phyloP scores from a whole-genome alignment of 2,888 invertebrate species.

The Hoplodrina ambigua region DNA sequence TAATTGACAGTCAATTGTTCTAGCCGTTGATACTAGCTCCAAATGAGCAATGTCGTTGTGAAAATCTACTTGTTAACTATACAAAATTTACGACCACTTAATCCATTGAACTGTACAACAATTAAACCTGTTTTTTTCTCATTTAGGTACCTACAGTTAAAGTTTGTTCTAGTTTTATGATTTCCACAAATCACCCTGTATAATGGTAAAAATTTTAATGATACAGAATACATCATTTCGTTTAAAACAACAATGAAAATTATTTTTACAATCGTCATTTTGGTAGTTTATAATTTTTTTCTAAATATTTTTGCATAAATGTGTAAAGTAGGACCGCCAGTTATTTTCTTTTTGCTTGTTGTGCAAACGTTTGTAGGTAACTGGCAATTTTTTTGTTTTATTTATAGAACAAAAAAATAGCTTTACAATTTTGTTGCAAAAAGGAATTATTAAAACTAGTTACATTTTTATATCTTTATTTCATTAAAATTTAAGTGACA shows the following conservation, averaged over 20 bases:
- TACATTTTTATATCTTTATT: conserved; percentile 7
- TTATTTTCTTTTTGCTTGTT: background rate
- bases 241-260: background rate
- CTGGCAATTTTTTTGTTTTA: background rate
- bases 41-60: conserved; percentile 55
- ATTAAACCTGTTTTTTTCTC: conserved; percentile 35
- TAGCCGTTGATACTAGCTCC: conserved; percentile 58
- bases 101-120: conserved; percentile 40
- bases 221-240: background rate
- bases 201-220: background rate
- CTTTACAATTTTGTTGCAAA: conserved; percentile 9
- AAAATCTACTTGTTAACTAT: conserved; percentile 43
- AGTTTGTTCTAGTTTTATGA: conserved; percentile 26
- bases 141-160: conserved; percentile 18
- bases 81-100: conserved; percentile 47
- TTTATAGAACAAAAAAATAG: background rate
- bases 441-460: background rate
- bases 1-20: conserved; percentile 69
- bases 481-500: conserved; percentile 23
- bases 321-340: background rate
- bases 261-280: background rate
- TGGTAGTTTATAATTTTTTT: too few relatives aligned
- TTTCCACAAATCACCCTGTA: background rate
- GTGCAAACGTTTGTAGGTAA: too few relatives aligned
- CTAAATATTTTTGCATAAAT: background rate